Conservation (phyloP, 2,888 invertebrate genomes). For the Diploptera punctata region DNA sequence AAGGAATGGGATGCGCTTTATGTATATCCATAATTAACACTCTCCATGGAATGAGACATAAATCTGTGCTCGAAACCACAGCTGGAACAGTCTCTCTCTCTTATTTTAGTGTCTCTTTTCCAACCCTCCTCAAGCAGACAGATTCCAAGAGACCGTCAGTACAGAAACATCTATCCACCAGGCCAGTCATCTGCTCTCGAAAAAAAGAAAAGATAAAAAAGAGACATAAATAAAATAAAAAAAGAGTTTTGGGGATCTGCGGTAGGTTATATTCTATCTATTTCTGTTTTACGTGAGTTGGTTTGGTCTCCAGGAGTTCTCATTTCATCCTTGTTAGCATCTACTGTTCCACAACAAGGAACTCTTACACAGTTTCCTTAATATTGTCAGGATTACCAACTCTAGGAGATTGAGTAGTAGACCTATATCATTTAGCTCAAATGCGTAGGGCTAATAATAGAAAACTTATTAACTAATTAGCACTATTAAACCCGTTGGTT, state of each 20-base stretch:
- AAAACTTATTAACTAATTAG: no score
- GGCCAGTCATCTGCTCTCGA: neutral
- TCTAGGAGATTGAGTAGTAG: no score
- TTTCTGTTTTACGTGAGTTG: no score
- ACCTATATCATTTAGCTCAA: no score
- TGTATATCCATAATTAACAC: neutral
- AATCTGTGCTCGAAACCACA: neutral
- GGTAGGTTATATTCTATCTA: slow-evolving; percentile 6
- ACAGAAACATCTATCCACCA: neutral
- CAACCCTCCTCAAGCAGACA: neutral
- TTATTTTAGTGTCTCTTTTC: neutral
- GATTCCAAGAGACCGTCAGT: neutral
- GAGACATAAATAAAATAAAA: neutral
- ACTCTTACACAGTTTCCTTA: no score
- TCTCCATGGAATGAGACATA: neutral
- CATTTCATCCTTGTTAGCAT: no score
- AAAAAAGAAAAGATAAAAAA: neutral
- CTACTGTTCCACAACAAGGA: no score
- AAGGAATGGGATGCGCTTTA: neutral
- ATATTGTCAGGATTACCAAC: no score
- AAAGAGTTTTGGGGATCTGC: neutral
- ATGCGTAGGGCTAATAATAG: no score
- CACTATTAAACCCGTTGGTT: no score
- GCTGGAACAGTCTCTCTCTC: neutral
- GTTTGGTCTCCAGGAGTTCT: no score